These are phyloP conservation scores for Eubasilissa regina DNA, from an alignment of 1,140 invertebrate genomes.

Conservation along the genomic window DNA sequence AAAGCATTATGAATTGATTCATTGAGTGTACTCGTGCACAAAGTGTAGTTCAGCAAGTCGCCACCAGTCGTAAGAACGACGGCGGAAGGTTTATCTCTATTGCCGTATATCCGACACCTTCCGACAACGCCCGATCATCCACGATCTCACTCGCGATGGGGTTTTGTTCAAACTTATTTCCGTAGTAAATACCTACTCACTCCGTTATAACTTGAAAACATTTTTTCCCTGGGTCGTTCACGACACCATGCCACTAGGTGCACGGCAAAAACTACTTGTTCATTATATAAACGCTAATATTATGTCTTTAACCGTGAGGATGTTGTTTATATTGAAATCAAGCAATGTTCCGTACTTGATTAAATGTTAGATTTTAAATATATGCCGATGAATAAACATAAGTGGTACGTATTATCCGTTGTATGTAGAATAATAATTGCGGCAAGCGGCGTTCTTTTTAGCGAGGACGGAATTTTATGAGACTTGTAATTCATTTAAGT, in stretches of 20 bases:
- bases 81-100: slow-evolving; percentile 56
- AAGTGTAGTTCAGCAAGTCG: slow-evolving; percentile 41
- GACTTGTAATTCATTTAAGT: slow-evolving; percentile 12
- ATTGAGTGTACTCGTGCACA: slow-evolving; percentile 34
- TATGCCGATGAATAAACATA: slow-evolving; percentile 18
- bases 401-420: not conserved
- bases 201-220: slow-evolving; percentile 47
- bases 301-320: slow-evolving; percentile 6
- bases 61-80: slow-evolving; percentile 43
- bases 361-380: slow-evolving; percentile 16
- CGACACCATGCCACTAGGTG: too few relatives aligned
- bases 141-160: slow-evolving; percentile 47
- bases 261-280: too few relatives aligned
- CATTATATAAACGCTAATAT: slow-evolving; percentile 9
- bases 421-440: slow-evolving; percentile 40
- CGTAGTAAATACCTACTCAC: slow-evolving; percentile 45
- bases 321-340: not conserved
- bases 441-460: slow-evolving; percentile 24
- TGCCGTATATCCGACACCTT: slow-evolving; percentile 49
- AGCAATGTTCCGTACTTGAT: too few relatives aligned
- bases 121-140: slow-evolving; percentile 44
- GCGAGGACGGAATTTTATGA: slow-evolving; percentile 24
- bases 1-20: slow-evolving; percentile 13
- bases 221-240: slow-evolving; percentile 45
- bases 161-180: slow-evolving; percentile 55